Percentiles rank a stretch among this genome's conserved stretches.
These are phyloP conservation scores for Ommatoiulus sabulosus DNA, from an alignment of 2,888 invertebrate genomes.

Conservation along the genomic window DNA sequence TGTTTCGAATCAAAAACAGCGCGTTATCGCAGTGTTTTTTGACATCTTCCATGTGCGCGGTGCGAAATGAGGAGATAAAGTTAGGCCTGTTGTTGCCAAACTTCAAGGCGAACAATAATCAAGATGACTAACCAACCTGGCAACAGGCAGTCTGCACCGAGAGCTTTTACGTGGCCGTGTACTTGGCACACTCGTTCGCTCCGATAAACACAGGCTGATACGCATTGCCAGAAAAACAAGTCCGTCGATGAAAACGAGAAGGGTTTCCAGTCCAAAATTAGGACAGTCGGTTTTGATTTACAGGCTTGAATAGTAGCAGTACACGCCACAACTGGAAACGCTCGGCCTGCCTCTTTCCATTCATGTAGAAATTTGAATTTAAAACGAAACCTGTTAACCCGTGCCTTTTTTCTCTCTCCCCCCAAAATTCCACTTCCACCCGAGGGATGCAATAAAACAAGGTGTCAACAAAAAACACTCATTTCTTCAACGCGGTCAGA, in stretches of 20 bases:
- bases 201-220: neutral
- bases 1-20: neutral
- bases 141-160: conserved; percentile 23
- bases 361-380: conserved; percentile 13
- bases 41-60: neutral
- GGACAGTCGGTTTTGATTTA: conserved; percentile 28
- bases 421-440: neutral
- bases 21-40: neutral
- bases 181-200: neutral
- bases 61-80: neutral
- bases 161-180: conserved; percentile 12
- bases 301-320: conserved; percentile 6
- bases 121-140: conserved; percentile 34
- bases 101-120: conserved; percentile 10
- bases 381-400: conserved; percentile 4
- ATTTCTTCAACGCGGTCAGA: neutral
- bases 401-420: neutral
- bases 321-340: neutral
- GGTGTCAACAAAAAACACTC: conserved; percentile 10
- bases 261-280: conserved; percentile 14
- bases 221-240: conserved; percentile 23
- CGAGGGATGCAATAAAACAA: neutral
- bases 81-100: conserved; percentile 28
- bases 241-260: neutral
- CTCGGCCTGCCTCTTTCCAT: neutral